Evolutionary conservation across 2,888 invertebrate species (phyloP).

Genomic region (Hydropsyche betteni): DNA sequence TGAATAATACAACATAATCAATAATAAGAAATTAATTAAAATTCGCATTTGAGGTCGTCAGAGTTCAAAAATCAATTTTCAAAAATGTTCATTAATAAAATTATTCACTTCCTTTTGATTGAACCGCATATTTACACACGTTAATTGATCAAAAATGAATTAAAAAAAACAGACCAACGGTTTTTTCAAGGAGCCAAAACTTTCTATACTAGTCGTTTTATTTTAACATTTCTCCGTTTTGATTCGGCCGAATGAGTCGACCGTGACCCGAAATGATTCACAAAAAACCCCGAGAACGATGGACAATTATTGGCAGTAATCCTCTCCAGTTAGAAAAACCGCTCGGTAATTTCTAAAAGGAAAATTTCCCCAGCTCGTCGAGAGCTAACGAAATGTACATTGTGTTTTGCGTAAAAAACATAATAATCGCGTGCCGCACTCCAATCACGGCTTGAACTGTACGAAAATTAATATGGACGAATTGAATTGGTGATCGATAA

Average conservation of each 20-base stretch:
- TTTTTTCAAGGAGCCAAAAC: background rate
- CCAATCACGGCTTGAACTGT: background rate
- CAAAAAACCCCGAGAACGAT: background rate
- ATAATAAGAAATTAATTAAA: too few species aligned
- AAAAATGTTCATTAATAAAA: too few species aligned
- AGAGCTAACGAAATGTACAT: conserved; percentile 6
- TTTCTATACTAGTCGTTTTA: background rate
- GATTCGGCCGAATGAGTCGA: background rate
- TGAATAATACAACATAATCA: too few species aligned
- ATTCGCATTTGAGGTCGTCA: too few species aligned
- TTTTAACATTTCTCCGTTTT: background rate
- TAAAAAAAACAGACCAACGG: background rate
- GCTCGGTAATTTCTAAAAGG: conserved; percentile 1
- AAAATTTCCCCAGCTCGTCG: background rate
- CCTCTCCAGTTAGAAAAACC: background rate
- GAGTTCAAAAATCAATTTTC: too few species aligned
- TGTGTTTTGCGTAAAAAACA: background rate
- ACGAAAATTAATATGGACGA: conserved; percentile 4
- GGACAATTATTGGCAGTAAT: conserved; percentile 1
- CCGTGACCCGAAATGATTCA: conserved; percentile 12
- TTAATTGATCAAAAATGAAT: background rate
- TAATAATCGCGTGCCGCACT: background rate
- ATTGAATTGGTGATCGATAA: background rate
- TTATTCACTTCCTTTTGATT: too few species aligned
- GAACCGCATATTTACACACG: too few species aligned